Percentiles rank a stretch among this genome's conserved stretches.
Evolutionary conservation across 1,140 invertebrate genomes (phyloP).

Genomic region (Diachasma alloeum): DNA sequence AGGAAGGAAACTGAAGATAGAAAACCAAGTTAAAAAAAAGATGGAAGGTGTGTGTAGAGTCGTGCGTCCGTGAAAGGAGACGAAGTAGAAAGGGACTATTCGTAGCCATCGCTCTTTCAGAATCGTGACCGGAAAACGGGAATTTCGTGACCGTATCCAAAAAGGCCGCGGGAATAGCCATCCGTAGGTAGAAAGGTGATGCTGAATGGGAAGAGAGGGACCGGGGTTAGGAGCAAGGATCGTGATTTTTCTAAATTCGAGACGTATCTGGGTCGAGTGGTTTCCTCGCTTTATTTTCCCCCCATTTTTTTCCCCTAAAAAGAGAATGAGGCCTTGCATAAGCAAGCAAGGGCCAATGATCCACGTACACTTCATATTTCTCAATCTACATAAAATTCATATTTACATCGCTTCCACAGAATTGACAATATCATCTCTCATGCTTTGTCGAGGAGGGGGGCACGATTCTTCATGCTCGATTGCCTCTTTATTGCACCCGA

Average conservation of each 20-base stretch:
- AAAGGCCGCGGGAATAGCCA: slow-evolving; percentile 15
- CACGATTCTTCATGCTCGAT: neutral
- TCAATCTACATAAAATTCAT: slow-evolving; percentile 19
- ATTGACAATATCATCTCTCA: slow-evolving; percentile 5
- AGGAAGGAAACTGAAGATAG: neutral
- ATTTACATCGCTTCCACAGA: neutral
- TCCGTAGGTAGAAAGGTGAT: slow-evolving; percentile 8
- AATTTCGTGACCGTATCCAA: slow-evolving; percentile 33
- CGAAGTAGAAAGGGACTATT: slow-evolving; percentile 11
- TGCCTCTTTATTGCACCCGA: neutral
- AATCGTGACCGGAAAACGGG: slow-evolving; percentile 38
- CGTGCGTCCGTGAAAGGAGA: slow-evolving; percentile 4
- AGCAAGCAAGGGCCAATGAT: slow-evolving; percentile 18
- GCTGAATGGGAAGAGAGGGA: neutral
- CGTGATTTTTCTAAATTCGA: slow-evolving; percentile 26
- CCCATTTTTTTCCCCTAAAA: neutral
- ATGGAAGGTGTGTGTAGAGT: neutral
- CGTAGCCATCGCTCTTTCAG: slow-evolving; percentile 31
- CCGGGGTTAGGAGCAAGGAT: neutral
- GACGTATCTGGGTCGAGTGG: slow-evolving; percentile 27
- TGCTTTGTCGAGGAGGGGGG: neutral
- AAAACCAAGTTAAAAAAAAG: slow-evolving; percentile 20
- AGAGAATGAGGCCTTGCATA: slow-evolving; percentile 11
- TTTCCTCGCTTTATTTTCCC: neutral
- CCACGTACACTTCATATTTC: slow-evolving; percentile 2